These are phyloP conservation scores for Oeneis ivallda DNA, from an alignment of 2,888 invertebrate genomes.

Conservation along the genomic window DNA sequence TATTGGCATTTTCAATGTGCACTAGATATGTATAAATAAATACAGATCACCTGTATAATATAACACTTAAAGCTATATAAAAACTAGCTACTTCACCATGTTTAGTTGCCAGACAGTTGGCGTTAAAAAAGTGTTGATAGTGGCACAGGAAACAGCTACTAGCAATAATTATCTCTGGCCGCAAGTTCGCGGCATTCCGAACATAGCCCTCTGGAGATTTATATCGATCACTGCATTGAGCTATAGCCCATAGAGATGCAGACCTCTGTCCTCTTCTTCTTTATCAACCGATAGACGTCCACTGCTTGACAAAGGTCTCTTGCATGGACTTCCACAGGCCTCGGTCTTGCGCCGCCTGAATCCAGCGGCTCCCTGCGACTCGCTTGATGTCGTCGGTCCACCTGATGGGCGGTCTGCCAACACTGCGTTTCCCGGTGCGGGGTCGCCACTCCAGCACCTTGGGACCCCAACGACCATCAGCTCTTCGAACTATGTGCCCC, in stretches of 20 bases:
- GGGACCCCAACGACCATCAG: too few species aligned
- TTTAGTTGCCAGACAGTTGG: conserved; percentile 15
- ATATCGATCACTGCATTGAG: conserved; percentile 12
- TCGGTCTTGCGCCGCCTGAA: too few species aligned
- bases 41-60: conserved; percentile 13
- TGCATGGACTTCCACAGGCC: too few species aligned
- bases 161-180: conserved; percentile 67
- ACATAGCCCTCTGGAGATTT: conserved; percentile 41
- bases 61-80: conserved; percentile 19
- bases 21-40: conserved; percentile 12
- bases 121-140: conserved; percentile 60
- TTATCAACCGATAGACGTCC: too few species aligned
- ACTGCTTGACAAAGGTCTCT: too few species aligned
- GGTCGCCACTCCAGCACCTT: too few species aligned
- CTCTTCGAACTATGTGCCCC: too few species aligned
- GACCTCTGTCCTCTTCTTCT: too few species aligned
- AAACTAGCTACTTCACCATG: conserved; percentile 21
- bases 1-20: conserved; percentile 2
- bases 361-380: too few species aligned
- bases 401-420: too few species aligned
- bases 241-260: neutral
- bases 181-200: conserved; percentile 53
- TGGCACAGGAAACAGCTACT: conserved; percentile 74
- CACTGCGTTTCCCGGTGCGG: too few species aligned
- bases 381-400: too few species aligned